Evolutionary conservation across 2,888 invertebrate genomes (phyloP).

Genomic region (Aspidiotus rigidus): DNA sequence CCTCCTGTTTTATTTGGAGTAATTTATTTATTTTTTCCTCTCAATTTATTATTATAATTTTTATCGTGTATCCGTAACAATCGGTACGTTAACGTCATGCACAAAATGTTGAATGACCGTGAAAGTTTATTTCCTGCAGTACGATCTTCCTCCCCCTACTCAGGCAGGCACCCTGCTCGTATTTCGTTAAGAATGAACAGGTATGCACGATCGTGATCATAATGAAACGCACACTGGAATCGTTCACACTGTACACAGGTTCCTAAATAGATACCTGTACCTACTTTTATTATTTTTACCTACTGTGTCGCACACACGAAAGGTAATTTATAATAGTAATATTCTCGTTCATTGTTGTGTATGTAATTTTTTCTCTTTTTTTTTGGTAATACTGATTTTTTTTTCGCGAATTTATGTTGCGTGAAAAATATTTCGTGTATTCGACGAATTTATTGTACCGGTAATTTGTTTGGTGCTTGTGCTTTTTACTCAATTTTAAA

Average conservation of each 20-base stretch:
- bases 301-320: neutral
- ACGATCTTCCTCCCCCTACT: conserved; percentile 30
- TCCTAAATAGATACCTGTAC: conserved; percentile 3
- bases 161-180: conserved; percentile 26
- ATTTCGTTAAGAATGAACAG: conserved; percentile 32
- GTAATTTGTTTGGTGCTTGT: no score
- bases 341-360: neutral
- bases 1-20: neutral
- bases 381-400: neutral
- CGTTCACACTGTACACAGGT: conserved; percentile 19
- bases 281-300: conserved; percentile 2
- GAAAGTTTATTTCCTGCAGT: conserved; percentile 31
- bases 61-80: neutral
- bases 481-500: no score
- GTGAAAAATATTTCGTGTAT: no score
- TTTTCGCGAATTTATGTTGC: neutral
- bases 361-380: neutral
- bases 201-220: conserved; percentile 22
- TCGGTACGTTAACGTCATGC: neutral
- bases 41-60: conserved; percentile 1
- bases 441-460: no score
- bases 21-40: conserved; percentile 19
- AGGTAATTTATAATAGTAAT: neutral
- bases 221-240: conserved; percentile 21
- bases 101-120: conserved; percentile 22